Conservation (phyloP, 2,113 vertebrate genomes). For the Sarotherodon lohbergeri region DNA sequence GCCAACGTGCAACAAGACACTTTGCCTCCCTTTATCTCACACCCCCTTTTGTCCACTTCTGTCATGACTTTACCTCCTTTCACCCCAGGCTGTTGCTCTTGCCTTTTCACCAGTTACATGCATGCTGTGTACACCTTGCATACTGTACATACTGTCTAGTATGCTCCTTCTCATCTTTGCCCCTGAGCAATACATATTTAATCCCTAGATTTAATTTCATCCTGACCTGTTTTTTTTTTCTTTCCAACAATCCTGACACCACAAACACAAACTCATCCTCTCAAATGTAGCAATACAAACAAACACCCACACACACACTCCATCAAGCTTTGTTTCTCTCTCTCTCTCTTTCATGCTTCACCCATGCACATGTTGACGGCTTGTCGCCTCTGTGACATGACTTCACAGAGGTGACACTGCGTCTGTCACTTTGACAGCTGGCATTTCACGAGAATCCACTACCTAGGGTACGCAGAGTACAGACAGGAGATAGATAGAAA, state of each 20-base stretch:
- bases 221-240: not conserved
- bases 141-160: not conserved
- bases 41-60: not conserved
- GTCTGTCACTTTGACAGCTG: slow-evolving; percentile 62
- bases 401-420: slow-evolving; percentile 58
- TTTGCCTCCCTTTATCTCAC: not conserved
- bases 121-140: not conserved
- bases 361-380: slow-evolving; percentile 26
- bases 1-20: not conserved
- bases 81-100: not conserved
- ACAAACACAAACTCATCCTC: not conserved
- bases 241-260: not conserved
- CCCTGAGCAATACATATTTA: not conserved
- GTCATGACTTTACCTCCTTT: not conserved
- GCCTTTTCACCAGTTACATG: not conserved
- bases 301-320: not conserved
- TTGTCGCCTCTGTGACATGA: slow-evolving; percentile 42
- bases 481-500: slow-evolving; percentile 15
- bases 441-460: slow-evolving; percentile 53
- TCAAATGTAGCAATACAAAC: not conserved
- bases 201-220: not conserved
- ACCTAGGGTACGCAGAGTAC: slow-evolving; percentile 13
- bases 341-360: not conserved
- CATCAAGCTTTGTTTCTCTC: not conserved
- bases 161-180: not conserved